Evolutionary conservation across 2,113 vertebrate species (phyloP).

Genomic region (Vicugna pacos): DNA sequence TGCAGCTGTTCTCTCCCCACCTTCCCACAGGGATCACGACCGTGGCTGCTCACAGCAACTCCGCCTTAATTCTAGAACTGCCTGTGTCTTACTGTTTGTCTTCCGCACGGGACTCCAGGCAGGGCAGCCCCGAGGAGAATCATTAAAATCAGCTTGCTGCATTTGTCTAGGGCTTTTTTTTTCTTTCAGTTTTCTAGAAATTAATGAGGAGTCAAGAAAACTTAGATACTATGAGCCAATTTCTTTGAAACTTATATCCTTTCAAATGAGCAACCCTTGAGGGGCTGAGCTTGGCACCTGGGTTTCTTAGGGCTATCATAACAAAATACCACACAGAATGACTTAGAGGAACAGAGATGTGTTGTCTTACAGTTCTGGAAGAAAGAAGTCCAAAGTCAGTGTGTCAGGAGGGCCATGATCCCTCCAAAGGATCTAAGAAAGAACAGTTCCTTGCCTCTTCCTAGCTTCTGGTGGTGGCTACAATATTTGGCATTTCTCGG

Average conservation of each 20-base stretch:
- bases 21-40: neutral
- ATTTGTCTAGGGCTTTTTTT: neutral
- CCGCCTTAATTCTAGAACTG: neutral
- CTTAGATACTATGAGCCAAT: neutral
- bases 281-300: neutral
- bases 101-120: neutral
- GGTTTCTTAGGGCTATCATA: neutral
- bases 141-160: neutral
- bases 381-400: neutral
- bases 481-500: neutral
- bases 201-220: neutral
- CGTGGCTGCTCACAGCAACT: neutral
- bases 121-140: neutral
- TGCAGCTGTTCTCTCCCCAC: neutral
- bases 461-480: neutral
- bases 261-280: neutral
- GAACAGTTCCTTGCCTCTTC: neutral
- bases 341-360: neutral
- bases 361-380: neutral
- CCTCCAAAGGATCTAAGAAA: neutral
- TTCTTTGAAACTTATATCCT: neutral
- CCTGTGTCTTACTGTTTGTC: neutral
- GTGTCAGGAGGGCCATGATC: neutral
- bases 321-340: neutral
- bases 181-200: neutral